Conservation (phyloP, 2,888 invertebrate species). For the Bellardia bayeri region DNA sequence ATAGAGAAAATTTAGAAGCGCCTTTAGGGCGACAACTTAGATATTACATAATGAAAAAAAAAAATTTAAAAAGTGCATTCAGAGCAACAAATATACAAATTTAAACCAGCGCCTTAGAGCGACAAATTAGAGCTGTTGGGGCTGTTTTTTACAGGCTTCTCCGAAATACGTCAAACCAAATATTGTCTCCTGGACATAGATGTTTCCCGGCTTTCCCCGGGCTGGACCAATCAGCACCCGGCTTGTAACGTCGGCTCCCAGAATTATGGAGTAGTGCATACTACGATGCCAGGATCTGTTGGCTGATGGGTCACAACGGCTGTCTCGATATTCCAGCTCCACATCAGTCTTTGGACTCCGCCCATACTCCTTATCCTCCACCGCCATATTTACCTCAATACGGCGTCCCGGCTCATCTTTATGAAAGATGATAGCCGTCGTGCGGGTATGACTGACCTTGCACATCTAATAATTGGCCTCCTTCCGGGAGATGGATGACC, state of each 20-base stretch:
- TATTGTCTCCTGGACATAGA: background rate
- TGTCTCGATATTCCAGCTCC: background rate
- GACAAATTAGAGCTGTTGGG: too few species aligned
- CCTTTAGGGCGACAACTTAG: too few species aligned
- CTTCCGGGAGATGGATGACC: background rate
- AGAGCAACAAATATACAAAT: too few species aligned
- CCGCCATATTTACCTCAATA: too few species aligned
- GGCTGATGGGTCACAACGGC: background rate
- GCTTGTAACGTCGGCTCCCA: too few species aligned
- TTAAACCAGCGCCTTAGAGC: too few species aligned
- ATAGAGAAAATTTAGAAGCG: too few species aligned
- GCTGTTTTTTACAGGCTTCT: background rate
- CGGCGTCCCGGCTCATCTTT: too few species aligned
- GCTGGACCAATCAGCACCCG: background rate
- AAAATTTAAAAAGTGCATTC: too few species aligned
- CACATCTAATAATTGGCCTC: background rate
- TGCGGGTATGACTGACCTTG: background rate
- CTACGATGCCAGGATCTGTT: background rate
- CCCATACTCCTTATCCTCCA: too few species aligned
- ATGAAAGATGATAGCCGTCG: background rate
- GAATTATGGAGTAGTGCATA: too few species aligned
- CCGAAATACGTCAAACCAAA: background rate
- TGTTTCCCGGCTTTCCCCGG: background rate
- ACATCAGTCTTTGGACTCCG: background rate
- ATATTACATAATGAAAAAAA: too few species aligned